Base-by-base conservation (phyloP, 1,140 invertebrate species). In the Aphelenchoides avenae region DNA sequence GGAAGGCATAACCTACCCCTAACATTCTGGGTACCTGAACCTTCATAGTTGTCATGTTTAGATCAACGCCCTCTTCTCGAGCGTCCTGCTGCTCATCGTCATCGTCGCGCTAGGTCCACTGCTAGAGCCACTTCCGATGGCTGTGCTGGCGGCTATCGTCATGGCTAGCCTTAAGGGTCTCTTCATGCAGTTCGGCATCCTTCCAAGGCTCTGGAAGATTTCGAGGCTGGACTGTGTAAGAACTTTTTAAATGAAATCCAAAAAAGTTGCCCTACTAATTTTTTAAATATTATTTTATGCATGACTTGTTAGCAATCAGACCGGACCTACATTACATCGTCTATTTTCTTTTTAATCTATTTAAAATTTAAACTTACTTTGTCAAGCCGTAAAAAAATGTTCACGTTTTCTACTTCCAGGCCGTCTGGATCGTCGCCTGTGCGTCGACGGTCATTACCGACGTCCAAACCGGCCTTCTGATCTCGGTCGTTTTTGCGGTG, bases 341-440 rank as follows among this genome's bases (percentile, higher is more conserved):
- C n/a, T n/a, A n/a, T n/a, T n/a, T n/a, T n/a, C n/a, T n/a, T n/a
- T n/a, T n/a, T n/a, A n/a, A n/a, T n/a, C n/a, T n/a, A n/a, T n/a
- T n/a, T n/a, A n/a, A n/a, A n/a, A n/a, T n/a, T n/a, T n/a, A n/a
- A n/a, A n/a, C n/a, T n/a, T n/a, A n/a, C n/a, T n/a, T n/a, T n/a
- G n/a, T n/a, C n/a, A n/a, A n/a, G n/a, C n/a, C n/a, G n/a, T n/a
- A n/a, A n/a, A n/a, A n/a, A n/a, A 48, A 29, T 48, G 24, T 2
- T 18, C 20, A 3, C 20, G 18, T 15, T 13, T 47, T 47, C 18
- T 52, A 7, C n/a, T 22, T 79, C 41, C 57, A 82, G 81, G 64
- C 73, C 39, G 79, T 81, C 27, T 84, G 83, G 82, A 42, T 82
- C n/a, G 77, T 83, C n/a, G 79, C 81, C n/a, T 83, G 81, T 56